Percentiles rank a stretch among this genome's conserved stretches.
Evolutionary conservation across 2,113 vertebrate species (phyloP).

Genomic region (Phalacrocorax pelagicus): DNA sequence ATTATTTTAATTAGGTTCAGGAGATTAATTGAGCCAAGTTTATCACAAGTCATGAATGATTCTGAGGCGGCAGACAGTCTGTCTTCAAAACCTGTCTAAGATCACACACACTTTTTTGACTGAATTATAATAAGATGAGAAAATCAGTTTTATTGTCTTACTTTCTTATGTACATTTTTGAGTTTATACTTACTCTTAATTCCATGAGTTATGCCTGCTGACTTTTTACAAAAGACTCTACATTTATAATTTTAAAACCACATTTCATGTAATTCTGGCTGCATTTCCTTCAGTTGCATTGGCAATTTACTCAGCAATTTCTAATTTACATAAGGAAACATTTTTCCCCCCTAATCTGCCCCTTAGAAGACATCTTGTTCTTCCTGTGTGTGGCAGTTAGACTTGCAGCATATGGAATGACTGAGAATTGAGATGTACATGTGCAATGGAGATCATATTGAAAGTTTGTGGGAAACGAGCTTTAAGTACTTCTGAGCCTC

Average conservation of each 20-base stretch:
- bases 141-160: neutral
- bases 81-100: neutral
- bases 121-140: neutral
- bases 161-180: neutral
- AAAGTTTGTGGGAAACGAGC: neutral
- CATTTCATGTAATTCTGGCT: neutral
- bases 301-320: neutral
- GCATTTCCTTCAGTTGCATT: neutral
- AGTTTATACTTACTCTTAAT: neutral
- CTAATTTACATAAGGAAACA: neutral
- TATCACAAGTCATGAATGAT: neutral
- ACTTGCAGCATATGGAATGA: neutral
- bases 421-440: neutral
- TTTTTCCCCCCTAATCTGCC: accelerated
- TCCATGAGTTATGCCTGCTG: neutral
- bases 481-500: neutral
- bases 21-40: neutral
- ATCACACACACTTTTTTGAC: neutral
- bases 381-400: neutral
- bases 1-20: neutral
- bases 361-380: neutral
- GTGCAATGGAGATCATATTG: neutral
- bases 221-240: neutral
- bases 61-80: neutral
- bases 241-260: neutral